Evolutionary conservation across 2,113 vertebrate genomes (phyloP).

Genomic region (Patagioenas fasciata): DNA sequence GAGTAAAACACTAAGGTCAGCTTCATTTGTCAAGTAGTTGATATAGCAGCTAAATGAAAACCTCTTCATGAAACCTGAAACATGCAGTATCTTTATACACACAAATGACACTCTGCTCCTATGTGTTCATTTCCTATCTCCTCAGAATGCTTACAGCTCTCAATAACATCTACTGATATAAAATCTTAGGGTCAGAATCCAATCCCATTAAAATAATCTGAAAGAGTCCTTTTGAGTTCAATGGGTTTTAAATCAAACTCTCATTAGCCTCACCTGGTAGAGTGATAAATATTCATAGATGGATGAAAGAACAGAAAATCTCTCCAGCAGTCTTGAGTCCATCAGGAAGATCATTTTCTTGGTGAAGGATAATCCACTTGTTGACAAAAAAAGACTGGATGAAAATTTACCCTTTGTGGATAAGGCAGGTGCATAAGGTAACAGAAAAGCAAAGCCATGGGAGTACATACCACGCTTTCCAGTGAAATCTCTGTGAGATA

Average conservation of each 20-base stretch:
- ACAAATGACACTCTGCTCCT: neutral
- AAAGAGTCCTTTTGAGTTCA: neutral
- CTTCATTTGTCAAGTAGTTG: neutral
- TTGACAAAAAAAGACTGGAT: neutral
- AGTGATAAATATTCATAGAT: constrained; percentile 39
- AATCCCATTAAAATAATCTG: constrained; percentile 47
- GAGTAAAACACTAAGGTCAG: neutral
- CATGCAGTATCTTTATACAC: neutral
- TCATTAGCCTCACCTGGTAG: neutral
- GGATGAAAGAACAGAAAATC: constrained; percentile 17
- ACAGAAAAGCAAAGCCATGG: neutral
- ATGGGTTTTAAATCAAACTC: constrained; percentile 4
- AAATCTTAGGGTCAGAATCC: constrained; percentile 15
- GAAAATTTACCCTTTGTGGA: neutral
- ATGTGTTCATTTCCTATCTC: neutral
- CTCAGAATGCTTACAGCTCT: neutral
- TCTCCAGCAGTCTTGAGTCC: neutral
- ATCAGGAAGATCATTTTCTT: neutral
- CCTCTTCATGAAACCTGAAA: neutral
- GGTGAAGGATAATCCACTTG: neutral
- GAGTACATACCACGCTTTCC: neutral
- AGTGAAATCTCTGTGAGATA: neutral
- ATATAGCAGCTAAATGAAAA: constrained; percentile 27
- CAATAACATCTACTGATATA: neutral
- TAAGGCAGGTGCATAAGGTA: neutral